A percentile compares a stretch with the other conserved stretches of the same genome.
phyloP scores from a whole-genome alignment of 2,797 vertebrate species.

The Semotilus atromaculatus region DNA sequence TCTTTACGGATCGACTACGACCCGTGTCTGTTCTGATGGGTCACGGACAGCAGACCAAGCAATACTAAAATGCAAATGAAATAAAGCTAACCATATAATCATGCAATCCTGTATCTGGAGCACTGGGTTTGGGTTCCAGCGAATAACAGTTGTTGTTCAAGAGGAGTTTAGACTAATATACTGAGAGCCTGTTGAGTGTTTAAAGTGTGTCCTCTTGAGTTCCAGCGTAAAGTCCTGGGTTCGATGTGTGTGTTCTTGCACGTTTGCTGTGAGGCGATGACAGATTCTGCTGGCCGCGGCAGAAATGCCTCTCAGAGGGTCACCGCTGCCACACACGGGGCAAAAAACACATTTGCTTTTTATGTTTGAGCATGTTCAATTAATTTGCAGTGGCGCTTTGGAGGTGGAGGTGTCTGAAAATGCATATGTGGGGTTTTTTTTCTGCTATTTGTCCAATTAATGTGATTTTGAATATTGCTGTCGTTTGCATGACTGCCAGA shows the following conservation, averaged over 20 bases:
- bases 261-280: constrained; percentile 61
- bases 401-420: not conserved
- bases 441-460: not conserved
- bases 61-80: not conserved
- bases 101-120: not conserved
- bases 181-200: not conserved
- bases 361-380: constrained; percentile 18
- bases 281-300: constrained; percentile 79
- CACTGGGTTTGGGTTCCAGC: not conserved
- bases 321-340: constrained; percentile 64
- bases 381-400: not conserved
- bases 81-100: not conserved
- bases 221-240: constrained; percentile 52
- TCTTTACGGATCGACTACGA: no score
- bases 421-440: constrained; percentile 1
- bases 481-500: not conserved
- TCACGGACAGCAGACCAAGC: not conserved
- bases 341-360: not conserved
- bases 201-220: not conserved
- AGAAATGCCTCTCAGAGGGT: constrained; percentile 73
- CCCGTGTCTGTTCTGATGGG: not conserved
- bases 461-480: constrained; percentile 13
- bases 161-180: not conserved
- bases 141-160: not conserved
- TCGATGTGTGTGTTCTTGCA: constrained; percentile 64